phyloP scores from a whole-genome alignment of 2,113 vertebrate species.

The Sakesphorus luctuosus region DNA sequence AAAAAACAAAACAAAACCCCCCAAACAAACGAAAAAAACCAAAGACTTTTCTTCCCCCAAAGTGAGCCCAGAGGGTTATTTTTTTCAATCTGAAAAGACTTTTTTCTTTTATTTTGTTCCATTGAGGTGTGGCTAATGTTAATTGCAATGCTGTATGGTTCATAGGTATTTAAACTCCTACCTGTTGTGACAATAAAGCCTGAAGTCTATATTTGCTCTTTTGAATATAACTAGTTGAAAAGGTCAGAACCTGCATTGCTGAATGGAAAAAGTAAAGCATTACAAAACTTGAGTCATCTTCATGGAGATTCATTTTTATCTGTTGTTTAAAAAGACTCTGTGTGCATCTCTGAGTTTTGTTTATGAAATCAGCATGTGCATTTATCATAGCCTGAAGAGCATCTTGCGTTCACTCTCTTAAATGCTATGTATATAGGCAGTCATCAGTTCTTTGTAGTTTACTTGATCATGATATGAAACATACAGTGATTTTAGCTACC shows the following conservation, averaged over 20 bases:
- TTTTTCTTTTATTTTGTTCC: not conserved
- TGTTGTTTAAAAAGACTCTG: not conserved
- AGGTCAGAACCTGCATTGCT: not conserved
- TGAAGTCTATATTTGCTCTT: not conserved
- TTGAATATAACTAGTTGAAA: not conserved
- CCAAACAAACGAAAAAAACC: too few species aligned
- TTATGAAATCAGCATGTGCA: not conserved
- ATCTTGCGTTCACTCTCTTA: not conserved
- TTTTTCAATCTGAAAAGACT: not conserved
- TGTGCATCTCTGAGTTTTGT: not conserved
- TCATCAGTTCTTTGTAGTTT: not conserved
- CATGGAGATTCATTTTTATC: not conserved
- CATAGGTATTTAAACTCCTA: not conserved
- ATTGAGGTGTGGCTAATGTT: not conserved
- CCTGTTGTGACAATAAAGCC: not conserved
- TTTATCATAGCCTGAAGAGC: not conserved
- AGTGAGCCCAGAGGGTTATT: not conserved
- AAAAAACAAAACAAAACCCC: not conserved
- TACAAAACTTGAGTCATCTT: not conserved
- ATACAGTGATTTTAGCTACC: not conserved
- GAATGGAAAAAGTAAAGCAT: not conserved
- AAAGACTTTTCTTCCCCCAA: too few species aligned
- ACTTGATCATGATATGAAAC: not conserved
- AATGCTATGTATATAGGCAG: not conserved
- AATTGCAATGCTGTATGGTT: not conserved